A percentile compares a stretch with the other conserved stretches of the same genome.
phyloP scores from a whole-genome alignment of 2,888 invertebrate genomes.

The Volucella zonaria region DNA sequence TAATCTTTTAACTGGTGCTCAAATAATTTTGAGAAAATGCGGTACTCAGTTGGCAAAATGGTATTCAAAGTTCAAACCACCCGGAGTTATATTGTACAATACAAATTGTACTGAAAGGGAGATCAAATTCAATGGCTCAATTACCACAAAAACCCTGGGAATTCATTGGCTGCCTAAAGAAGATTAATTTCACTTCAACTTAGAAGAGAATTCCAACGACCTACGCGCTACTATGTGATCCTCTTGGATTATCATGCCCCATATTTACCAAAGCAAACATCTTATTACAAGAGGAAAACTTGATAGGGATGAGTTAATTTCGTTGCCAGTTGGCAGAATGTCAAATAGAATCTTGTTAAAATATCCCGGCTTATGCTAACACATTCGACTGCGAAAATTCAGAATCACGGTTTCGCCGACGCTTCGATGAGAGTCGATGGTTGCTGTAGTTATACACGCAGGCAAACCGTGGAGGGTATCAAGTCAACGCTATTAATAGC shows the following conservation, averaged over 20 bases:
- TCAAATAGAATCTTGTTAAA: slow-evolving; percentile 27
- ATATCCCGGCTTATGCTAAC: slow-evolving; percentile 42
- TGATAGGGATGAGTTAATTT: slow-evolving; percentile 63
- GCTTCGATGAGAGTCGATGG: slow-evolving; percentile 62
- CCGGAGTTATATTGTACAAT: slow-evolving; percentile 31
- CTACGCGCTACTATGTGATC: slow-evolving; percentile 39
- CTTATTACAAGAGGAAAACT: slow-evolving; percentile 34
- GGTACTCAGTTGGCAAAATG: slow-evolving; percentile 41
- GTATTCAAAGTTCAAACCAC: slow-evolving; percentile 38
- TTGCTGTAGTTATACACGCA: slow-evolving; percentile 49
- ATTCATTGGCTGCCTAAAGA: slow-evolving; percentile 34
- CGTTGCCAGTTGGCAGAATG: slow-evolving; percentile 39
- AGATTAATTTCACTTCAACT: slow-evolving; percentile 22
- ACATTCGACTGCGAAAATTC: slow-evolving; percentile 24
- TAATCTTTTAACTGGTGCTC: slow-evolving; percentile 46
- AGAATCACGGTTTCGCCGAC: slow-evolving; percentile 59
- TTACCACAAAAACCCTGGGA: slow-evolving; percentile 29
- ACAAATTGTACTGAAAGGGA: slow-evolving; percentile 19
- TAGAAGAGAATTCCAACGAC: slow-evolving; percentile 28
- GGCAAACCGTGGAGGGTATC: slow-evolving; percentile 23
- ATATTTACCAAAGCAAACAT: slow-evolving; percentile 45
- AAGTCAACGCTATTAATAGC: slow-evolving; percentile 49
- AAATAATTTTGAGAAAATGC: slow-evolving; percentile 22
- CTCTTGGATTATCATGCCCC: slow-evolving; percentile 42
- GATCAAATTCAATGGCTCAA: slow-evolving; percentile 38